phyloP scores from a whole-genome alignment of 2,888 invertebrate species.

The Drosophila recens region DNA sequence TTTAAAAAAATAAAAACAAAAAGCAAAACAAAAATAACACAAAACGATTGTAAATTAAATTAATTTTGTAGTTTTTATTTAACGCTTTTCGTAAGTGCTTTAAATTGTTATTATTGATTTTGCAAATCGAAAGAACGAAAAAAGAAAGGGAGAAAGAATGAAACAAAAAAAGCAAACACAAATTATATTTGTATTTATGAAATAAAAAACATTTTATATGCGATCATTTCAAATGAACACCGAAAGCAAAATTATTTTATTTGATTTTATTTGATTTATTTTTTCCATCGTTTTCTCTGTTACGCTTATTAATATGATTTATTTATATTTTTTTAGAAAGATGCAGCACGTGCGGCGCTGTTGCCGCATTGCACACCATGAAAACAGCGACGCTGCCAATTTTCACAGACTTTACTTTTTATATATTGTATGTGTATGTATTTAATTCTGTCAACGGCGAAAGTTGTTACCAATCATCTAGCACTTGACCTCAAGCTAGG shows the following conservation, averaged over 20 bases:
- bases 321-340: constrained; percentile 1
- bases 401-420: constrained; percentile 1
- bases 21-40: constrained; percentile 7
- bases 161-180: constrained; percentile 49
- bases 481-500: constrained; percentile 28
- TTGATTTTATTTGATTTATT: constrained; percentile 4
- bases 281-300: constrained; percentile 18
- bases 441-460: too few species aligned
- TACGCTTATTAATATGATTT: not conserved
- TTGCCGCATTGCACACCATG: constrained; percentile 35
- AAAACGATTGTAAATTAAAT: constrained; percentile 41
- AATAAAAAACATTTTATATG: constrained; percentile 73
- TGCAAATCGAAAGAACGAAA: constrained; percentile 40
- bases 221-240: constrained; percentile 44
- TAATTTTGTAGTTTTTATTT: constrained; percentile 44
- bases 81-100: constrained; percentile 69
- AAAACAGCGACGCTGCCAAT: constrained; percentile 31
- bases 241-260: constrained; percentile 28
- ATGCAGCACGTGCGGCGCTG: constrained; percentile 22
- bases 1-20: constrained; percentile 3
- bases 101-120: constrained; percentile 75
- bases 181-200: constrained; percentile 75
- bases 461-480: constrained; percentile 17
- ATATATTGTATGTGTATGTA: too few species aligned
- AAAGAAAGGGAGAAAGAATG: constrained; percentile 6